Percentiles rank a stretch among this genome's conserved stretches.
Evolutionary conservation across 2,113 vertebrate genomes (phyloP).

Genomic region (Sturnus vulgaris): DNA sequence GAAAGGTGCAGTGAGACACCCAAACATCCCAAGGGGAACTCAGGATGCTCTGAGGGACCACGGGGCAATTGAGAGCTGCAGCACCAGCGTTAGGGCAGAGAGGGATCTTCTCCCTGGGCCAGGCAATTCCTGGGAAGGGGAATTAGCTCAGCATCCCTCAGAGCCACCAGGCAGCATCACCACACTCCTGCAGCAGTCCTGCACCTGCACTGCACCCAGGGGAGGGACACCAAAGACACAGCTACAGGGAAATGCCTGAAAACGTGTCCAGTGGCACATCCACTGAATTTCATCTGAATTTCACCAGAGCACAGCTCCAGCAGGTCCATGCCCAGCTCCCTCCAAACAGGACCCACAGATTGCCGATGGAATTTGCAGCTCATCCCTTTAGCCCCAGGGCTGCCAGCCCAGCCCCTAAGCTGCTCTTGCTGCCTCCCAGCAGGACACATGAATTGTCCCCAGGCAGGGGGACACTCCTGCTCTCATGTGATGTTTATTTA

Average conservation of each 20-base stretch:
- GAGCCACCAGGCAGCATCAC: background rate
- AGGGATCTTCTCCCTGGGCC: background rate
- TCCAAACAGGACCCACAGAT: accelerated
- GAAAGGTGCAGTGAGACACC: background rate
- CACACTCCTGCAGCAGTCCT: background rate
- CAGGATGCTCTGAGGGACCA: background rate
- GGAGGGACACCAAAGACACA: accelerated
- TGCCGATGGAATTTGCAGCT: background rate
- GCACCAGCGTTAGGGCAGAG: accelerated
- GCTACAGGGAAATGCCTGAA: background rate
- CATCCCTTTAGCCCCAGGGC: background rate
- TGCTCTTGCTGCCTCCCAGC: background rate
- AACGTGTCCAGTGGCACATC: accelerated
- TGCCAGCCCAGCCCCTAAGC: background rate
- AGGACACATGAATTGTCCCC: background rate
- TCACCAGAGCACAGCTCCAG: background rate
- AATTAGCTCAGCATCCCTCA: background rate
- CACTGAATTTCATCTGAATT: too few species aligned
- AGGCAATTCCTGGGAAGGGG: background rate
- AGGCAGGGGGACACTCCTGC: background rate
- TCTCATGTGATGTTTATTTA: slow-evolving; percentile 19
- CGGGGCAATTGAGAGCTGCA: accelerated
- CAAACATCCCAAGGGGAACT: background rate
- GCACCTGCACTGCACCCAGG: background rate
- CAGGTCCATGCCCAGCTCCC: accelerated